Evolutionary conservation across 2,888 invertebrate genomes (phyloP), one percentile per base, ranked within the genome.

Genomic region (Sphaerophoria rueppellii): DNA sequence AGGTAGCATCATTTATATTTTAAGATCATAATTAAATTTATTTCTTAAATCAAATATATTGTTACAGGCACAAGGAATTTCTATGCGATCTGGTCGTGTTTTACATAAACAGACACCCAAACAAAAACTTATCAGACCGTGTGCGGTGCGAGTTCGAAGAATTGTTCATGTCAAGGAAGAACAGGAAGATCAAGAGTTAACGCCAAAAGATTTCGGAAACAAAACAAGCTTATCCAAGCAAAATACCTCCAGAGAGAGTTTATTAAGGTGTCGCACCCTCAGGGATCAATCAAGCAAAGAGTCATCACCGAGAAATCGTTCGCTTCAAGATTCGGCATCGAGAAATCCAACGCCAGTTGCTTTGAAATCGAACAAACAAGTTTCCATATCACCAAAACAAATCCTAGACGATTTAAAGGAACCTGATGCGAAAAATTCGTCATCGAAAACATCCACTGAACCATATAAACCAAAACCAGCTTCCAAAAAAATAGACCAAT

Each of bases 81-180:
- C 89, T 87, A 91, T 91, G 91, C 91, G 90, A 88, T 88, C 88
- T 82, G 91, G 90, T 79, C 90, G 89, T 87, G 90, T 89, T 85
- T 76, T 63, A 24, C 54, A 58, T 48, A 81, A 81, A 58, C 54
- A 55, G 9, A 86, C 87, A 61, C 89, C 87, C 34, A 88, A 88
- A 86, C 87, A 88, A 67, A 89, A 89, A 87, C 88, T 89, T 87
- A 90, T 90, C 61, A 90, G 91, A 82, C 87, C 90, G 61, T 91
- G 91, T 88, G 89, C 91, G 77, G 90, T 91, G 54, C 90, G 90
- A 48, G 86, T 91, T n/a, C 90, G 89, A 71, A 90, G 91, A 81
- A 87, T 91, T 12, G 86, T 48, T 9, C 61, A 71, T 12, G 57
- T 77, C 24, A 71, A 70, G 67, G 6, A 61, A 7, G 52, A 63